Evolutionary conservation across 1,140 invertebrate species (phyloP).

Genomic region (Hetaerina americana): DNA sequence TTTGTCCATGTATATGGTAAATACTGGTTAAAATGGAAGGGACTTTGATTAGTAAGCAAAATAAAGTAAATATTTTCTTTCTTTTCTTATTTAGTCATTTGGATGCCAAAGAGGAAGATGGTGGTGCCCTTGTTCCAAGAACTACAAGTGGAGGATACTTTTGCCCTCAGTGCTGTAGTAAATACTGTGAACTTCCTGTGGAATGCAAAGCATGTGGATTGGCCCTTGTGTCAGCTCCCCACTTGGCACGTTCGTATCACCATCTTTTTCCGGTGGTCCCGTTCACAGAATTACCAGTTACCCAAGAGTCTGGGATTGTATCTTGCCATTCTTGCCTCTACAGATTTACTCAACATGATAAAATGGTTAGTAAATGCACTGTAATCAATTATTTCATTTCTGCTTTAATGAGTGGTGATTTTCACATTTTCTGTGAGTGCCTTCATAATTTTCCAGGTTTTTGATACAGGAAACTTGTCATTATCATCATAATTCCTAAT

Average conservation of each 20-base stretch:
- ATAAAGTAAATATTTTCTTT: constrained; percentile 9
- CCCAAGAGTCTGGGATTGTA: background rate
- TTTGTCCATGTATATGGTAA: constrained; percentile 5
- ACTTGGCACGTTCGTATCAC: constrained; percentile 92
- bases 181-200: constrained; percentile 94
- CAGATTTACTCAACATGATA: background rate
- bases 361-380: background rate
- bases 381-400: too few relatives aligned
- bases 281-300: constrained; percentile 54
- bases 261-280: constrained; percentile 85
- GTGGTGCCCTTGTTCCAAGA: constrained; percentile 31
- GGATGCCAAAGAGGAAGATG: constrained; percentile 52
- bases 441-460: too few relatives aligned
- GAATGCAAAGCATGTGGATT: constrained; percentile 92
- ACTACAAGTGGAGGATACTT: constrained; percentile 69
- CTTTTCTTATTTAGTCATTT: constrained; percentile 49
- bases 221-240: constrained; percentile 93
- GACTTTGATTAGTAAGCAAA: too few relatives aligned
- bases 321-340: background rate
- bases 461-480: too few relatives aligned
- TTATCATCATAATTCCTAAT: too few relatives aligned
- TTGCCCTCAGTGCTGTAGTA: constrained; percentile 91
- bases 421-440: too few relatives aligned
- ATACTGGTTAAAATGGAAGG: background rate
- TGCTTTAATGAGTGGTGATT: too few relatives aligned